These are phyloP conservation scores for Anolis sagrei DNA, from an alignment of 2,113 vertebrate genomes.

Conservation along the genomic window DNA sequence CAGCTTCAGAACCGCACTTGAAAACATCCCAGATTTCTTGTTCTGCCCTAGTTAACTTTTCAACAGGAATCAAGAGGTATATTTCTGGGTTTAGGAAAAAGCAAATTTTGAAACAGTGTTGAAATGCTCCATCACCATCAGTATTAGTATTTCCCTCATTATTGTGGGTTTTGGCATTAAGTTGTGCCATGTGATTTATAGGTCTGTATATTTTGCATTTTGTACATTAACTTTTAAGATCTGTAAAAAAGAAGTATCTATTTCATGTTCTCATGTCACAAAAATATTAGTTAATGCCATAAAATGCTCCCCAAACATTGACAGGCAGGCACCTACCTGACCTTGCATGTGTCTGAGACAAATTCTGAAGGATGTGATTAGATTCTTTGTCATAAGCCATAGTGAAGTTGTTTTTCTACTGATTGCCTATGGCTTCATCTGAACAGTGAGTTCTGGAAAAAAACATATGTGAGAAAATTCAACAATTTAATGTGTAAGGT, in stretches of 20 bases:
- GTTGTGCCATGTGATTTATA: neutral
- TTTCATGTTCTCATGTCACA: neutral
- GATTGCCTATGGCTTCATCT: neutral
- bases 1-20: neutral
- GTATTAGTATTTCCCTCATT: neutral
- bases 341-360: neutral
- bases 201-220: neutral
- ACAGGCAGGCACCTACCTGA: too few species aligned
- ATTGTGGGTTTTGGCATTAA: neutral
- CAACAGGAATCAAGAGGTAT: neutral
- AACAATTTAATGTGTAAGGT: too few species aligned
- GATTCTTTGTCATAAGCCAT: neutral
- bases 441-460: too few species aligned
- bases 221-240: neutral
- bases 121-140: neutral
- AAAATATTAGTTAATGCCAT: neutral
- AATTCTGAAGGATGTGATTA: neutral
- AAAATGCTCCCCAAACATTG: neutral
- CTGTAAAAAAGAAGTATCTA: neutral
- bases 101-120: neutral
- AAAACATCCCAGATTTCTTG: neutral
- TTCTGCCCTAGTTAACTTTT: neutral
- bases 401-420: neutral
- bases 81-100: neutral
- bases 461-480: too few species aligned